Conservation (phyloP, 2,888 invertebrate genomes). For the Campaea margaritaria region DNA sequence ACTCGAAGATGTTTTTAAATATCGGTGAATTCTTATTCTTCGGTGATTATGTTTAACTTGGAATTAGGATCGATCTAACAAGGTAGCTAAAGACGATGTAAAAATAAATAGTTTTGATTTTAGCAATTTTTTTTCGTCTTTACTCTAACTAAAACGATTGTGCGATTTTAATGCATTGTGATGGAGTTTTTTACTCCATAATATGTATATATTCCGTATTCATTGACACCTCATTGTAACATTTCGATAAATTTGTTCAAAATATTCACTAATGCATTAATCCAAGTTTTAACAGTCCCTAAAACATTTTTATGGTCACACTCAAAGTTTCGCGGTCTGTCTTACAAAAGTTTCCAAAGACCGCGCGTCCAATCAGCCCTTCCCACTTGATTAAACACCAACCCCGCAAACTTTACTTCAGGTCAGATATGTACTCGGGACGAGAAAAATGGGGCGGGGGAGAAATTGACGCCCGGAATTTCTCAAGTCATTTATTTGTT, state of each 20-base stretch:
- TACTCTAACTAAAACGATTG: too few relatives aligned
- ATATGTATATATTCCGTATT: too few relatives aligned
- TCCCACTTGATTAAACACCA: conserved; percentile 26
- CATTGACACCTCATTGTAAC: background rate
- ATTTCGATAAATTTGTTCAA: background rate
- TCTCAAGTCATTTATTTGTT: too few relatives aligned
- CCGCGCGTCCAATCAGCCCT: conserved; percentile 30
- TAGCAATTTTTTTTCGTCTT: too few relatives aligned
- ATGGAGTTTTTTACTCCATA: too few relatives aligned
- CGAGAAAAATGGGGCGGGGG: background rate
- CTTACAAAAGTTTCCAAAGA: conserved; percentile 9
- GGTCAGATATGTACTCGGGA: background rate
- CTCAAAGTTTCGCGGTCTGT: background rate
- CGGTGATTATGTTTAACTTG: too few relatives aligned
- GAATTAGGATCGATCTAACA: too few relatives aligned
- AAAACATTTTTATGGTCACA: background rate
- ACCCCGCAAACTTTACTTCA: conserved; percentile 9
- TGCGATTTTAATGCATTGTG: too few relatives aligned
- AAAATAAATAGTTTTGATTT: background rate
- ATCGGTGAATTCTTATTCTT: too few relatives aligned
- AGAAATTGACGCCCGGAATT: background rate
- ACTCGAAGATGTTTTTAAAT: too few relatives aligned
- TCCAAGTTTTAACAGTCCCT: background rate
- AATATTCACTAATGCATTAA: background rate
- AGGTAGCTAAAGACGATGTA: too few relatives aligned